Percentiles rank a stretch among this genome's conserved stretches.
phyloP scores from a whole-genome alignment of 2,797 vertebrate species.

The Morelia viridis region DNA sequence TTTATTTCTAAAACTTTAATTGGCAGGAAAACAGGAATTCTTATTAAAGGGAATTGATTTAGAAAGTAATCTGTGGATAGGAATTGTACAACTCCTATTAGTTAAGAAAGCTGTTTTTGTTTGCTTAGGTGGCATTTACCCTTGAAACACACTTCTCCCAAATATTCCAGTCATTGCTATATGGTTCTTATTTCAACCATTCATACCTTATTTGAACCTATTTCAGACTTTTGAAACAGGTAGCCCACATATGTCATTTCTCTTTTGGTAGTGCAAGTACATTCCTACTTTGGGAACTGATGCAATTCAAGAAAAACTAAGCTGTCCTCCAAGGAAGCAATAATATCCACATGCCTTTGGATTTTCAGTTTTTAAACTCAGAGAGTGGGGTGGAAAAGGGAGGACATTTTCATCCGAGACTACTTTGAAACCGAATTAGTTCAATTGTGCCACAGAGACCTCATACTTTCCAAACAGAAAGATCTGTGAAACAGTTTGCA shows the following conservation, averaged over 20 bases:
- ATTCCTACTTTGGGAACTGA: neutral
- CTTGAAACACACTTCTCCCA: neutral
- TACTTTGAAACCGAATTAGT: conserved; percentile 24
- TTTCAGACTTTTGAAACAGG: conserved; percentile 9
- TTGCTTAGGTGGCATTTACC: neutral
- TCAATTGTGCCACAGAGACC: conserved; percentile 31
- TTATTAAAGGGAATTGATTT: neutral
- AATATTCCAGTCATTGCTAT: neutral
- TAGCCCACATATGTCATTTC: neutral
- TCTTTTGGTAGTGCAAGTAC: neutral
- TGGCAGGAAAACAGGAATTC: neutral
- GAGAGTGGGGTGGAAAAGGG: neutral
- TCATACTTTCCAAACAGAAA: conserved; percentile 34
- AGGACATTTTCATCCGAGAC: neutral
- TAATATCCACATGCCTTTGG: neutral
- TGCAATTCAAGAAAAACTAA: conserved; percentile 14
- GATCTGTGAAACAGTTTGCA: conserved; percentile 43
- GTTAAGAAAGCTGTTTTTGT: neutral
- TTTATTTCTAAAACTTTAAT: neutral
- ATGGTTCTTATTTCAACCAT: too few relatives aligned
- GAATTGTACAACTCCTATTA: neutral
- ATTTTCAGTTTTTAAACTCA: conserved; percentile 17
- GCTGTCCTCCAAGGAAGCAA: neutral
- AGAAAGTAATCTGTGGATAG: neutral
- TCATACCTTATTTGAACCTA: neutral